phyloP scores from a whole-genome alignment of 1,140 invertebrate genomes.

The Neodiprion lecontei region DNA sequence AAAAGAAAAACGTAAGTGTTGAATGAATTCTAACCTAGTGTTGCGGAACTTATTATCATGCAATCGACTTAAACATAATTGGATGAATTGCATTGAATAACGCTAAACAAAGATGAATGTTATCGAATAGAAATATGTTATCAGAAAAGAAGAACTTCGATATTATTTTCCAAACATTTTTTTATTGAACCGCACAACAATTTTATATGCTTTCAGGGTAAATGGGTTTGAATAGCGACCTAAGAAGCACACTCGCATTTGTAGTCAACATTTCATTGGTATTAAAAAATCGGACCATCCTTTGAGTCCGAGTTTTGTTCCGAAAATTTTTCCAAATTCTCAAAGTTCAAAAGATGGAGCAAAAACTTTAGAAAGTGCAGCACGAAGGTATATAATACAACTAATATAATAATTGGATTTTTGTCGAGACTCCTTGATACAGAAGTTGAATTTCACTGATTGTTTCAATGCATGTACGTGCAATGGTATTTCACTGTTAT shows the following conservation, averaged over 20 bases:
- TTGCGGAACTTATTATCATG: constrained; percentile 9
- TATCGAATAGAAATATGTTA: too few species aligned
- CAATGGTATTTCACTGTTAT: background rate
- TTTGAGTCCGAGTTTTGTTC: constrained; percentile 25
- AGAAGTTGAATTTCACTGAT: constrained; percentile 12
- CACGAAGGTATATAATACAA: constrained; percentile 14
- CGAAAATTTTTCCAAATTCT: constrained; percentile 24
- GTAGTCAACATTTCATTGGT: constrained; percentile 31
- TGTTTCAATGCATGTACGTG: background rate
- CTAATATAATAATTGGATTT: background rate
- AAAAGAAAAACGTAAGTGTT: constrained; percentile 26
- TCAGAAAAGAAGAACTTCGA: background rate
- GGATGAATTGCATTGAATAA: too few species aligned
- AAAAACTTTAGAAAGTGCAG: constrained; percentile 13
- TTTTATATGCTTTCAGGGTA: constrained; percentile 18
- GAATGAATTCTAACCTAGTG: constrained; percentile 15
- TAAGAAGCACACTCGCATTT: constrained; percentile 22
- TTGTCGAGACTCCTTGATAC: background rate
- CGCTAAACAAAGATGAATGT: too few species aligned
- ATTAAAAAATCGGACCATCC: constrained; percentile 31
- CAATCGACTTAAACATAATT: too few species aligned
- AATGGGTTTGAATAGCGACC: constrained; percentile 27
- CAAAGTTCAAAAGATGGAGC: constrained; percentile 1
- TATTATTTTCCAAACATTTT: constrained; percentile 13
- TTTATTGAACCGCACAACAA: background rate